These are phyloP conservation scores for Syrrhaptes paradoxus DNA, from an alignment of 2,113 vertebrate species.

Conservation along the genomic window DNA sequence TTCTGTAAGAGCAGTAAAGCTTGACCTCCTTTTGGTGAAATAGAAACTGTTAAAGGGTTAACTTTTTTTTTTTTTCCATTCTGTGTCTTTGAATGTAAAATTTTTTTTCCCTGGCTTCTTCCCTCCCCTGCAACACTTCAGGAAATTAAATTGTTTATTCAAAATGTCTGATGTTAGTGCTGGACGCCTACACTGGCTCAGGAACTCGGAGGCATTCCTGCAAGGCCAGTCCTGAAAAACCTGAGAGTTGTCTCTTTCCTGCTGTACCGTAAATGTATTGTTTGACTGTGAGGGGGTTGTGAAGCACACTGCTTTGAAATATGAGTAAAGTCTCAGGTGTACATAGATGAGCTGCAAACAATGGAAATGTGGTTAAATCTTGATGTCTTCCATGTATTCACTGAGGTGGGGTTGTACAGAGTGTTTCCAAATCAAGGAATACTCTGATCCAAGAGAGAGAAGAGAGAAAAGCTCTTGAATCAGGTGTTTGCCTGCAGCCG, in stretches of 20 bases:
- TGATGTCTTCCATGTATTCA: neutral
- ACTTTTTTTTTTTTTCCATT: neutral
- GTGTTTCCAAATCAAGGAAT: neutral
- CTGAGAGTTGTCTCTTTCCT: neutral
- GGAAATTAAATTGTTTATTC: conserved; percentile 24
- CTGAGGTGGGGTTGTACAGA: neutral
- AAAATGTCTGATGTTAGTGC: neutral
- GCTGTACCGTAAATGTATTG: neutral
- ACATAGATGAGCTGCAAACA: neutral
- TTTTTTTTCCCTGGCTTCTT: neutral
- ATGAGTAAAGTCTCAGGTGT: neutral
- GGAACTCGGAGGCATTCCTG: neutral
- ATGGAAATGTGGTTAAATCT: neutral
- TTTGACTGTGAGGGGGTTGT: neutral
- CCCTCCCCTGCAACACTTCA: neutral
- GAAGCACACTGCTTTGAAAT: neutral
- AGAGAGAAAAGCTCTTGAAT: neutral
- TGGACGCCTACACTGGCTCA: neutral
- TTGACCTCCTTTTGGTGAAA: neutral
- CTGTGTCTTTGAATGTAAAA: neutral
- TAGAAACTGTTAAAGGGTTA: neutral
- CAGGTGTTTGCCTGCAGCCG: neutral
- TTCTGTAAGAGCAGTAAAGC: neutral
- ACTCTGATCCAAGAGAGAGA: neutral
- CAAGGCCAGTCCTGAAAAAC: neutral